Evolutionary conservation across 2,113 vertebrate genomes (phyloP).

Genomic region (Cacatua alba): DNA sequence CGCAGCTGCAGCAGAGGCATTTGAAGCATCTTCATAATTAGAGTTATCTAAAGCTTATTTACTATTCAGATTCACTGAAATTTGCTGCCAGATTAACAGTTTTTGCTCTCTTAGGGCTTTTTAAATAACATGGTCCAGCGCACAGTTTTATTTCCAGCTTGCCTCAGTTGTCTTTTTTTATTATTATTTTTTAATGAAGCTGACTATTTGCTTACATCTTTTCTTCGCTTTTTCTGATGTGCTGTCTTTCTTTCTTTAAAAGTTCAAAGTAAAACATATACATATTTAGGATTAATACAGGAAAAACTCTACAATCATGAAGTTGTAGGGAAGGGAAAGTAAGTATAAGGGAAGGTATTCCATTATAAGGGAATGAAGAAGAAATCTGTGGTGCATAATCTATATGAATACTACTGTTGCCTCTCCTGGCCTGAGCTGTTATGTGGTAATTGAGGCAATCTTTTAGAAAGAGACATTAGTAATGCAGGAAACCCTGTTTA

Average conservation of each 20-base stretch:
- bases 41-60: slow-evolving; percentile 73
- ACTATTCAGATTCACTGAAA: slow-evolving; percentile 65
- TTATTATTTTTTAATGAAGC: not conserved
- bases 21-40: slow-evolving; percentile 71
- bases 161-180: not conserved
- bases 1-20: slow-evolving; percentile 60
- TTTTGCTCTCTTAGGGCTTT: slow-evolving; percentile 47
- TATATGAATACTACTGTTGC: not conserved
- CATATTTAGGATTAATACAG: not conserved
- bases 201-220: not conserved
- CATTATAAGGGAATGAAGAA: not conserved
- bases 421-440: not conserved
- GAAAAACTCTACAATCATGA: not conserved
- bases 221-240: not conserved
- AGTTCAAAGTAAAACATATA: not conserved
- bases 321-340: not conserved
- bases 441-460: not conserved
- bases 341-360: not conserved
- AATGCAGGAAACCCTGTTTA: not conserved
- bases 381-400: not conserved
- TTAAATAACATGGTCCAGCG: not conserved
- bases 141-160: not conserved
- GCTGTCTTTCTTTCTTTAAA: not conserved
- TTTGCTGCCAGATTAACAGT: slow-evolving; percentile 41
- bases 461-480: not conserved